Conservation (phyloP, 2,797 vertebrate genomes). For the Leptatherina wallacei region DNA sequence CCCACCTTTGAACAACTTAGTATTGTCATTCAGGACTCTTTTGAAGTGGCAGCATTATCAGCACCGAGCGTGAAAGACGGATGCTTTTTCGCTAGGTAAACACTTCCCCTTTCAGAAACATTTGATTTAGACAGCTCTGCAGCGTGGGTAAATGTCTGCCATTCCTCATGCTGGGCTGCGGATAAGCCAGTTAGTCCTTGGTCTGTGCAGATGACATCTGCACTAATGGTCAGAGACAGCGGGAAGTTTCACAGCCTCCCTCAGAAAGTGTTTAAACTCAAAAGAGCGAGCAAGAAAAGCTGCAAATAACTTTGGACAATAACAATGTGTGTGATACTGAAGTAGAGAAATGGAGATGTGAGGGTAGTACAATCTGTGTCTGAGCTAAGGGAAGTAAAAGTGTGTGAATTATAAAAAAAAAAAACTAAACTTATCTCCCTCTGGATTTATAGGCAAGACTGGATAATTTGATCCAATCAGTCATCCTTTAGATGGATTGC, state of each 20-base stretch:
- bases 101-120: constrained; percentile 22
- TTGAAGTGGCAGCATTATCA: constrained; percentile 38
- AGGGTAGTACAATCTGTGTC: neutral
- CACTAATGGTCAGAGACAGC: constrained; percentile 21
- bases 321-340: neutral
- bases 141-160: neutral
- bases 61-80: constrained; percentile 1
- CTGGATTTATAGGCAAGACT: neutral
- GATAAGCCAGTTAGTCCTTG: constrained; percentile 24
- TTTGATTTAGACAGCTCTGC: constrained; percentile 5
- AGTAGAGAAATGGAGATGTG: neutral
- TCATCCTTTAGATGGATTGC: neutral
- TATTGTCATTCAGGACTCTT: constrained; percentile 29
- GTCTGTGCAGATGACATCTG: constrained; percentile 9
- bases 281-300: constrained; percentile 1
- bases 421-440: neutral
- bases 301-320: neutral
- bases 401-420: neutral
- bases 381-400: neutral
- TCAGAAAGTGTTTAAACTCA: constrained; percentile 16
- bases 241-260: constrained; percentile 24
- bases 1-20: constrained; percentile 6
- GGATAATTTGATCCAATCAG: neutral
- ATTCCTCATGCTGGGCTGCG: neutral
- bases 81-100: constrained; percentile 15